These are phyloP conservation scores for Pachliopta kotzebuea DNA, from an alignment of 2,888 invertebrate species.

Conservation along the genomic window DNA sequence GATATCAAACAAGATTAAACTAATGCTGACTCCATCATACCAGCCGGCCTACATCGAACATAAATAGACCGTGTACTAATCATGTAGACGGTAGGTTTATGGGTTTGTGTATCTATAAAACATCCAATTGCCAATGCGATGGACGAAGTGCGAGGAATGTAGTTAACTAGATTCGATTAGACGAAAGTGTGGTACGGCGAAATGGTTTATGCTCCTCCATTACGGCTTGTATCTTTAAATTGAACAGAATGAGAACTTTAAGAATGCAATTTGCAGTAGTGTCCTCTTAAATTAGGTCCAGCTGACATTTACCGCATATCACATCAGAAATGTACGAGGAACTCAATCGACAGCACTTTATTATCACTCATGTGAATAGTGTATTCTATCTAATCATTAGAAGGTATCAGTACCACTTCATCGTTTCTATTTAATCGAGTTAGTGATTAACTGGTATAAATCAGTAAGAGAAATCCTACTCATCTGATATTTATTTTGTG, in stretches of 20 bases:
- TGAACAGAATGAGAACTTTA: conserved; percentile 31
- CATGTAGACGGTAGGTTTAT: background rate
- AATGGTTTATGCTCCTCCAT: conserved; percentile 46
- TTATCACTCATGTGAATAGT: too few relatives aligned
- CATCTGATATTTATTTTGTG: too few relatives aligned
- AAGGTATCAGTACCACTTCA: too few relatives aligned
- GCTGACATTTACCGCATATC: background rate
- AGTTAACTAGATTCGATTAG: conserved; percentile 40
- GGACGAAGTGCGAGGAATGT: background rate
- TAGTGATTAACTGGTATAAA: too few relatives aligned
- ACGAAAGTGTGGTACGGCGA: conserved; percentile 41
- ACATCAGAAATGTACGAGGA: background rate
- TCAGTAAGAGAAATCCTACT: too few relatives aligned
- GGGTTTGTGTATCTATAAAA: conserved; percentile 7
- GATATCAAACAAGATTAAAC: conserved; percentile 43
- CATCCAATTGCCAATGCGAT: conserved; percentile 3
- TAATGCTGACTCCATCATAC: conserved; percentile 36
- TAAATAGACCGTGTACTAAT: conserved; percentile 13
- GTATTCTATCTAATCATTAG: too few relatives aligned
- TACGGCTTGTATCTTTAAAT: conserved; percentile 49
- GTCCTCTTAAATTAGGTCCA: background rate
- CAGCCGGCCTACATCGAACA: conserved; percentile 4
- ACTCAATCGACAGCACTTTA: too few relatives aligned
- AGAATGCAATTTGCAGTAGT: background rate
- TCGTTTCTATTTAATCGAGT: too few relatives aligned